A percentile compares a stretch with the other conserved stretches of the same genome.
Evolutionary conservation across 2,888 invertebrate genomes (phyloP).

Genomic region (Sipha maydis): DNA sequence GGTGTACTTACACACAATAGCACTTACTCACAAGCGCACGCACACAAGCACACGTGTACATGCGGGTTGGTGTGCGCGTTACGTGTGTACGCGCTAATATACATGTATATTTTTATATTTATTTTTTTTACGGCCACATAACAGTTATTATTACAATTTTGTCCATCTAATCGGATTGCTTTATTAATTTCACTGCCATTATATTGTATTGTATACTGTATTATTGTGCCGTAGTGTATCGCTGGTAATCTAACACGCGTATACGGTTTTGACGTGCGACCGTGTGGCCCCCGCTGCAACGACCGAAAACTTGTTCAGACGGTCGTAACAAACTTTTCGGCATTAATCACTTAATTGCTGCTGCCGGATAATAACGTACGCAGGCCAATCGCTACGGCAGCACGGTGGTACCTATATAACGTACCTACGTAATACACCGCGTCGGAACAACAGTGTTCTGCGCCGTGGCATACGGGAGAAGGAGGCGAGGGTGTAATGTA

Average conservation of each 20-base stretch:
- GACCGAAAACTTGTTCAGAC: constrained; percentile 1
- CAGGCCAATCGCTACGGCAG: no score
- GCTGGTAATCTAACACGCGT: not conserved
- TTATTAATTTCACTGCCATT: constrained; percentile 19
- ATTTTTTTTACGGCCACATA: not conserved
- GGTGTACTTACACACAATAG: not conserved
- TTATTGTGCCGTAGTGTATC: not conserved
- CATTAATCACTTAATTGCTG: not conserved
- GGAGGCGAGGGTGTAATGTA: no score
- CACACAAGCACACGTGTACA: not conserved
- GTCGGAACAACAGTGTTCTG: not conserved
- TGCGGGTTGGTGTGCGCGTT: constrained; percentile 9
- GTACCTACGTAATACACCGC: not conserved
- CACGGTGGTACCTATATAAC: no score
- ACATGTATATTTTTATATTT: no score
- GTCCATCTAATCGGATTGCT: constrained; percentile 22
- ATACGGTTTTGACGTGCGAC: not conserved
- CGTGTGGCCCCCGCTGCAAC: not conserved
- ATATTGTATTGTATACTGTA: no score
- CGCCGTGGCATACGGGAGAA: no score
- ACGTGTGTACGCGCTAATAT: no score
- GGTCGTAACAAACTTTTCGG: not conserved
- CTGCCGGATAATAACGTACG: not conserved
- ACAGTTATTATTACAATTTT: constrained; percentile 27
- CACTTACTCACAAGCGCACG: no score